These are phyloP conservation scores for Drosophila cardini DNA, from an alignment of 1,140 invertebrate species.

Conservation along the genomic window DNA sequence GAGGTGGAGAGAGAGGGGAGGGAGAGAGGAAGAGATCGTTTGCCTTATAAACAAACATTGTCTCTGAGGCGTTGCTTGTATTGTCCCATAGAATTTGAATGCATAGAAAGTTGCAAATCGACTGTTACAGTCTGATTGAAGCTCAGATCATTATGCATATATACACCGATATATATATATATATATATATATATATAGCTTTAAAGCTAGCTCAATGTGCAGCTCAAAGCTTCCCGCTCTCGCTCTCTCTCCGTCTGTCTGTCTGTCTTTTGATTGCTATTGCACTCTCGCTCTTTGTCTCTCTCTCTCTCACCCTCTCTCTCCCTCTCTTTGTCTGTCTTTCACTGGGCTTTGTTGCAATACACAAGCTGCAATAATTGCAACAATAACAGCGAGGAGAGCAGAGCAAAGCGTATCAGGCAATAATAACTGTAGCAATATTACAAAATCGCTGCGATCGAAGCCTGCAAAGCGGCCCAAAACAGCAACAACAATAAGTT, in stretches of 20 bases:
- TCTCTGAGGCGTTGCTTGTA: slow-evolving; percentile 22
- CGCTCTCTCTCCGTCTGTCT: not conserved
- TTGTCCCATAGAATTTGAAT: slow-evolving; percentile 51
- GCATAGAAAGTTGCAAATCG: slow-evolving; percentile 67
- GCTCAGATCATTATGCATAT: slow-evolving; percentile 44
- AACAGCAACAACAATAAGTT: slow-evolving; percentile 46
- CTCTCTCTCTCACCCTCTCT: slow-evolving; percentile 16
- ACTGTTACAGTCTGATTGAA: slow-evolving; percentile 37
- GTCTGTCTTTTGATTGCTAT: not conserved
- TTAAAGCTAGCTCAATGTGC: slow-evolving; percentile 34
- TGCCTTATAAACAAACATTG: slow-evolving; percentile 33
- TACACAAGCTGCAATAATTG: slow-evolving; percentile 73
- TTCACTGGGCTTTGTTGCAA: slow-evolving; percentile 66
- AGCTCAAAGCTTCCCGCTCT: slow-evolving; percentile 36
- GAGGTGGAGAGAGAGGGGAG: too few relatives aligned
- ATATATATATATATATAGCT: slow-evolving; percentile 3
- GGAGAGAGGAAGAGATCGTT: slow-evolving; percentile 7
- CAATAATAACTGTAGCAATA: slow-evolving; percentile 77
- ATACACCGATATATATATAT: too few relatives aligned
- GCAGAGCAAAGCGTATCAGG: slow-evolving; percentile 68
- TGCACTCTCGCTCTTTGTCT: slow-evolving; percentile 20
- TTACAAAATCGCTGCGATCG: slow-evolving; percentile 72
- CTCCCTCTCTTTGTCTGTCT: slow-evolving; percentile 19
- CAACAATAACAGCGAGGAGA: slow-evolving; percentile 60
- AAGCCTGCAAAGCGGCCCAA: slow-evolving; percentile 46